These are phyloP conservation scores for Neoaliturus tenellus DNA, from an alignment of 2,888 invertebrate species.

Conservation along the genomic window DNA sequence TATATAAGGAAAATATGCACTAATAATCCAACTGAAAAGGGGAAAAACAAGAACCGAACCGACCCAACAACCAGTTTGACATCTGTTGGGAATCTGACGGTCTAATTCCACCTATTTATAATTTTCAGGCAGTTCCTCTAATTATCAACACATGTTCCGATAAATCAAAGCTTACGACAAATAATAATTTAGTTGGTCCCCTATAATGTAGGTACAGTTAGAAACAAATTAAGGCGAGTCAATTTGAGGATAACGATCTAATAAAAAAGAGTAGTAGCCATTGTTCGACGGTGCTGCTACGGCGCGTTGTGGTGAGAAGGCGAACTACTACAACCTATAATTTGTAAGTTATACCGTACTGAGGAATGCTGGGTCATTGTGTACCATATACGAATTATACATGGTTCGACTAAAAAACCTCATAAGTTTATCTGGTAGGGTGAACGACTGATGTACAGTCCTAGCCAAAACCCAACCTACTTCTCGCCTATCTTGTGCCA, in stretches of 20 bases:
- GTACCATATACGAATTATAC: conserved; percentile 57
- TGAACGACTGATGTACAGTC: conserved; percentile 54
- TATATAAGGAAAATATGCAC: too few species aligned
- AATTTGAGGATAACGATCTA: conserved; percentile 51
- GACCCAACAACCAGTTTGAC: not conserved
- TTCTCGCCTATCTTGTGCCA: not conserved
- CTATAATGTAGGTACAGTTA: conserved; percentile 50
- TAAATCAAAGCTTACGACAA: conserved; percentile 46
- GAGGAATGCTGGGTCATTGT: conserved; percentile 54
- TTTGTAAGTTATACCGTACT: conserved; percentile 53
- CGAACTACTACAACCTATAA: conserved; percentile 54
- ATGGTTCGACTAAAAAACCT: conserved; percentile 54
- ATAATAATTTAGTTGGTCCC: conserved; percentile 38
- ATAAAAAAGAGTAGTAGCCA: conserved; percentile 52
- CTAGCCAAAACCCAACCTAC: not conserved
- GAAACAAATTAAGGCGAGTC: conserved; percentile 46
- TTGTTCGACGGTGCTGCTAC: conserved; percentile 53
- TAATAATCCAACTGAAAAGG: too few species aligned
- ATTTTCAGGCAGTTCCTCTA: conserved; percentile 3
- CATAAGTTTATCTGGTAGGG: conserved; percentile 53
- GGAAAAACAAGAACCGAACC: not conserved
- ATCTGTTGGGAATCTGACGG: not conserved
- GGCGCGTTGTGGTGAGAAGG: conserved; percentile 52
- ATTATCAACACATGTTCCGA: conserved; percentile 31
- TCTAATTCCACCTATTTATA: conserved; percentile 38